phyloP scores from a whole-genome alignment of 2,797 vertebrate species.

The Enteromius thamalakanensis region DNA sequence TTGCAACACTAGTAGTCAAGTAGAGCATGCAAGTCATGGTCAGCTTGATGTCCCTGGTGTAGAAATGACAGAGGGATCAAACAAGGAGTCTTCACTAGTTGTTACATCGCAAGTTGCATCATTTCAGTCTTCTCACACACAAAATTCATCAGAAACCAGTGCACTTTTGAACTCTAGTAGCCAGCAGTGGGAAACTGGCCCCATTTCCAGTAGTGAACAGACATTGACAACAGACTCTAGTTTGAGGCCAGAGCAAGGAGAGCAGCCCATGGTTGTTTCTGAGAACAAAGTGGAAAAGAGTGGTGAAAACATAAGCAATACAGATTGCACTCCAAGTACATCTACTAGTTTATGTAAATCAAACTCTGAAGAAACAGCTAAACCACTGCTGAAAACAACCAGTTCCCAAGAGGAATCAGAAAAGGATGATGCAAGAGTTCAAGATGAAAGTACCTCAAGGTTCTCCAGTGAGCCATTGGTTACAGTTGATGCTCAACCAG shows the following conservation, averaged over 20 bases:
- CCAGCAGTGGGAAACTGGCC: conserved; percentile 60
- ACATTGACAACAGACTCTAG: conserved; percentile 52
- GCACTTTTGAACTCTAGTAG: conserved; percentile 46
- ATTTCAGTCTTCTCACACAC: conserved; percentile 58
- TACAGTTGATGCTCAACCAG: conserved; percentile 57
- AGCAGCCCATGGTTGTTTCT: conserved; percentile 58
- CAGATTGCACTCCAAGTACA: conserved; percentile 65
- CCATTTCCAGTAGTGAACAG: conserved; percentile 54
- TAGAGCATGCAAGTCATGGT: conserved; percentile 59
- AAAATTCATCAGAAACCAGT: conserved; percentile 51
- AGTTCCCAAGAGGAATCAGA: conserved; percentile 62
- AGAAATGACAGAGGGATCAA: conserved; percentile 61
- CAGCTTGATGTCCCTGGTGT: conserved; percentile 55
- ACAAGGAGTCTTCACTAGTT: conserved; percentile 58
- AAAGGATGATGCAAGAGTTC: conserved; percentile 48
- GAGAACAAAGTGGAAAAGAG: conserved; percentile 56
- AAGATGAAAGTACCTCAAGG: conserved; percentile 64
- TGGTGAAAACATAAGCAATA: conserved; percentile 44
- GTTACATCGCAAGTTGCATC: conserved; percentile 51
- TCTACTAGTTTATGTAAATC: conserved; percentile 64
- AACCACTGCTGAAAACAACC: conserved; percentile 48
- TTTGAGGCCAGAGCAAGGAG: conserved; percentile 65
- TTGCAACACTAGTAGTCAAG: conserved; percentile 65
- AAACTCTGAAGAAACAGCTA: conserved; percentile 63
- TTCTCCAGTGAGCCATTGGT: conserved; percentile 55